Conservation (phyloP, 2,797 vertebrate species). For the Paratrypauchen microcephalus region DNA sequence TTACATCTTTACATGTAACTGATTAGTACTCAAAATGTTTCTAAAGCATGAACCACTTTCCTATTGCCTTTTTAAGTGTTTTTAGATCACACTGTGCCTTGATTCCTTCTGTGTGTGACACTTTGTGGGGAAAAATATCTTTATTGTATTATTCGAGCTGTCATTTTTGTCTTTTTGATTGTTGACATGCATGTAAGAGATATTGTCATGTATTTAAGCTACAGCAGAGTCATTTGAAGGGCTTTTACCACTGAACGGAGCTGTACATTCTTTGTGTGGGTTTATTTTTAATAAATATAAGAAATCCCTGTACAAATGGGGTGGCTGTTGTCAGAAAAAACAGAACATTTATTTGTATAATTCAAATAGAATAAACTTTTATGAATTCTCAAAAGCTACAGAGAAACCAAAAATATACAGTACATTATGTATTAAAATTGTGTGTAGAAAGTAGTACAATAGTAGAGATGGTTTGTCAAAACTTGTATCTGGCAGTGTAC, state of each 20-base stretch:
- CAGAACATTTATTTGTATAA: neutral
- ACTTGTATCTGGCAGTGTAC: neutral
- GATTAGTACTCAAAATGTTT: neutral
- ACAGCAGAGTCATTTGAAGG: conserved; percentile 23
- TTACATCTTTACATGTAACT: neutral
- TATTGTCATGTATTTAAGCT: neutral
- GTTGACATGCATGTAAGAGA: neutral
- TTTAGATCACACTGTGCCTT: conserved; percentile 60
- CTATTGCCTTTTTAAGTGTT: conserved; percentile 12
- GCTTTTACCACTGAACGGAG: conserved; percentile 28
- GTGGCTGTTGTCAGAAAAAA: neutral
- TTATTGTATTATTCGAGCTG: neutral
- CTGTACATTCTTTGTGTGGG: conserved; percentile 30
- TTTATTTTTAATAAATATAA: conserved; percentile 20
- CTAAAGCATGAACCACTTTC: conserved; percentile 18
- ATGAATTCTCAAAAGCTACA: no score
- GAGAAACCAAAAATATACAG: no score
- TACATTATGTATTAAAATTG: no score
- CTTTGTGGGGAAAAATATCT: neutral
- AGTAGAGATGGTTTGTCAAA: no score
- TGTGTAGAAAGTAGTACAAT: no score
- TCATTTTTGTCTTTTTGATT: conserved; percentile 12
- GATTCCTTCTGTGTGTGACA: conserved; percentile 7
- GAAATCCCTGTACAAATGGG: neutral
- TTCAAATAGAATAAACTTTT: no score